phyloP scores from a whole-genome alignment of 2,888 invertebrate genomes.

The Melolontha melolontha region DNA sequence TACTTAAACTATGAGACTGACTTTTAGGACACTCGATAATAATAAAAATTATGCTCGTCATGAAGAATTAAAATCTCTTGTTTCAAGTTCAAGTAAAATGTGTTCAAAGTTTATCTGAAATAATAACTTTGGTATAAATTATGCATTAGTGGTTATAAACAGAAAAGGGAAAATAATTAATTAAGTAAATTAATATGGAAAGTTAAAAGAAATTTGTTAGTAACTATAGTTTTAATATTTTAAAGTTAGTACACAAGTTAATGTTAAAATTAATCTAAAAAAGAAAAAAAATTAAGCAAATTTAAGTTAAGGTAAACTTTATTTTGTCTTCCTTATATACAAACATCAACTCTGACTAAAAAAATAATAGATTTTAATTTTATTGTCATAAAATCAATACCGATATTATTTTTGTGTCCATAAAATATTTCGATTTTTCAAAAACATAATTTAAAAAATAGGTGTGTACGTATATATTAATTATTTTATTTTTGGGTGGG shows the following conservation, averaged over 20 bases:
- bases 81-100: too few relatives aligned
- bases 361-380: constrained; percentile 35
- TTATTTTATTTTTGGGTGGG: constrained; percentile 18
- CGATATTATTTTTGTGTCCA: constrained; percentile 26
- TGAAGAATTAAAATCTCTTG: too few relatives aligned
- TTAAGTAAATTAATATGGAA: too few relatives aligned
- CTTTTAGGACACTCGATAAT: too few relatives aligned
- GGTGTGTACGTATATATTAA: constrained; percentile 12
- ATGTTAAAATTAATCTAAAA: background rate
- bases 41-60: too few relatives aligned
- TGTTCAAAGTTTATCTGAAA: too few relatives aligned
- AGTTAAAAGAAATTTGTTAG: background rate
- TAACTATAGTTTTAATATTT: background rate
- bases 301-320: constrained; percentile 26
- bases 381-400: constrained; percentile 31
- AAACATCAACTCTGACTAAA: constrained; percentile 5
- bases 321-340: constrained; percentile 30
- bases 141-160: too few relatives aligned
- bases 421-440: constrained; percentile 10
- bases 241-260: background rate
- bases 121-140: too few relatives aligned
- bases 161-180: too few relatives aligned
- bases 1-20: too few relatives aligned
- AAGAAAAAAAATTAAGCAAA: constrained; percentile 26
- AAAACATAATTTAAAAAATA: constrained; percentile 19